Conservation (phyloP, 2,888 invertebrate genomes). For the Sepiola atlantica region DNA sequence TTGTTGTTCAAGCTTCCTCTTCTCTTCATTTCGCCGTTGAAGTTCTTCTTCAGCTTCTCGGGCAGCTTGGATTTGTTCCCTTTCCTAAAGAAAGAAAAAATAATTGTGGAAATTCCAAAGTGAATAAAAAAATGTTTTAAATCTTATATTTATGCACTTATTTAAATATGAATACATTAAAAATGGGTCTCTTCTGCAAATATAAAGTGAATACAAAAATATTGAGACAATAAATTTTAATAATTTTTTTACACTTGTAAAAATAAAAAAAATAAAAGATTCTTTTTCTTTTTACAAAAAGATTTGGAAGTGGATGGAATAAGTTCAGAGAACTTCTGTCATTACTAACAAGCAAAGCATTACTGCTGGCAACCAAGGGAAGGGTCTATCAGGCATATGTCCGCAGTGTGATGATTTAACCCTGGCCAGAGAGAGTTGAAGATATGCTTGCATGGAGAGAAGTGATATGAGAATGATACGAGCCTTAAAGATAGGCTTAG, state of each 20-base stretch:
- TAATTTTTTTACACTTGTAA: background rate
- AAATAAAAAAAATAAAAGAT: background rate
- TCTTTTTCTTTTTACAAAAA: background rate
- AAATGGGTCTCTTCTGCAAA: no score
- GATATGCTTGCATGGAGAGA: no score
- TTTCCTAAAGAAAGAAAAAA: conserved; percentile 45
- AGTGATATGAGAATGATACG: no score
- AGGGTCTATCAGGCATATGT: no score
- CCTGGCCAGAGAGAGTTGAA: no score
- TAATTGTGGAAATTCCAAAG: background rate
- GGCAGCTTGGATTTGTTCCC: conserved; percentile 69
- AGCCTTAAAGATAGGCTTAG: no score
- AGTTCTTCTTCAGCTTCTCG: conserved; percentile 76
- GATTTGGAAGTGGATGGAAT: background rate
- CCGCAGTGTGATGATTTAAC: no score
- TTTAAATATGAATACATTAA: background rate
- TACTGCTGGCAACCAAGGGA: no score
- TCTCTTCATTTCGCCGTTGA: conserved; percentile 69
- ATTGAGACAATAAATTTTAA: no score
- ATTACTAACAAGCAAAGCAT: no score
- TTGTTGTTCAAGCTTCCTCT: conserved; percentile 58
- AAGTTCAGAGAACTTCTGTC: no score
- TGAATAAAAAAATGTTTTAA: background rate
- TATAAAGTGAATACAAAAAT: no score
- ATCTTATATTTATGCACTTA: background rate